Evolutionary conservation across 2,888 invertebrate species (phyloP).

Genomic region (Synergus laeviventris): DNA sequence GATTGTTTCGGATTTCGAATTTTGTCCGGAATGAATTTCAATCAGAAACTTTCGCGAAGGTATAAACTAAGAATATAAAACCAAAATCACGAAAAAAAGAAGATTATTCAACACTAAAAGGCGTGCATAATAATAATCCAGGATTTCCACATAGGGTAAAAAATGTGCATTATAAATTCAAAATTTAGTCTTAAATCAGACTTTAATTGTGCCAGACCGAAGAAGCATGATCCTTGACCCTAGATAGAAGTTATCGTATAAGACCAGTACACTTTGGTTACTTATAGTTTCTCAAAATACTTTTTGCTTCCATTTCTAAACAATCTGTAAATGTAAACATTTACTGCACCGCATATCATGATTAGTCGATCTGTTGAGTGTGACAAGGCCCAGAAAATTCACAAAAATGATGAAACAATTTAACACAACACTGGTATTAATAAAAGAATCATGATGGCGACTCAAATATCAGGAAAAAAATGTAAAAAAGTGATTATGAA

Average conservation of each 20-base stretch:
- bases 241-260: constrained; percentile 61
- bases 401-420: not conserved
- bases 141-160: not conserved
- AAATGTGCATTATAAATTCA: not conserved
- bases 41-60: too few species aligned
- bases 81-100: not conserved
- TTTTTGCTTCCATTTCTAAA: not conserved
- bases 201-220: constrained; percentile 27
- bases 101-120: not conserved
- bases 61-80: not conserved
- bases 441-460: not conserved
- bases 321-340: constrained; percentile 4
- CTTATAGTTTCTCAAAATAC: constrained; percentile 38
- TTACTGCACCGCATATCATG: not conserved
- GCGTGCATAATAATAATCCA: not conserved
- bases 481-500: too few species aligned
- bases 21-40: too few species aligned
- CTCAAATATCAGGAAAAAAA: not conserved
- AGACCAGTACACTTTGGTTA: constrained; percentile 35
- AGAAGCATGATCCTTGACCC: constrained; percentile 60
- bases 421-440: not conserved
- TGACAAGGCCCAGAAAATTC: constrained; percentile 7
- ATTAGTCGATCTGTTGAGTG: not conserved
- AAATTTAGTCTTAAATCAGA: constrained; percentile 16
- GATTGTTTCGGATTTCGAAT: too few species aligned